Percentiles rank a stretch among this genome's conserved stretches.
These are phyloP conservation scores for Heliconius congener DNA, from an alignment of 1,140 invertebrate genomes.

Conservation along the genomic window DNA sequence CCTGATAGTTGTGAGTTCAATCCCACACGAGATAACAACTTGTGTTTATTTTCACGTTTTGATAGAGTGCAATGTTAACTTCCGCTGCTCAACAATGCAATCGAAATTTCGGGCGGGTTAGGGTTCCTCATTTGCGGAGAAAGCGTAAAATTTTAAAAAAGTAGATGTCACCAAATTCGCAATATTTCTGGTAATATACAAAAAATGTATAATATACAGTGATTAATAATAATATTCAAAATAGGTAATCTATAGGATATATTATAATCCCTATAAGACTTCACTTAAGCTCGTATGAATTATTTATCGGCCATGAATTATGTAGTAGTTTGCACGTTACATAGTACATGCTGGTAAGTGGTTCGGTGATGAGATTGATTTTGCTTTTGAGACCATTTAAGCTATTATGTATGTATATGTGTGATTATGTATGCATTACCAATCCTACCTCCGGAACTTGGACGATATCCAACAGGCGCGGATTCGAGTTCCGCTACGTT, in stretches of 20 bases:
- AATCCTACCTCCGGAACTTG: no score
- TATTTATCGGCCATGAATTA: slow-evolving; percentile 11
- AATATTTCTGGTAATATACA: neutral
- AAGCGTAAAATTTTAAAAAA: no score
- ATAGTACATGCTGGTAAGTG: slow-evolving; percentile 7
- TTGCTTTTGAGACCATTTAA: neutral
- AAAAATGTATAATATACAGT: neutral
- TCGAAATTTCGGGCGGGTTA: no score
- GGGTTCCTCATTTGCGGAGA: no score
- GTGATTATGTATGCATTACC: neutral
- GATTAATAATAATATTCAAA: slow-evolving; percentile 13
- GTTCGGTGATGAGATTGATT: slow-evolving; percentile 1
- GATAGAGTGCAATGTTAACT: no score
- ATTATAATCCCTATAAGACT: slow-evolving; percentile 13
- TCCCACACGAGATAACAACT: no score
- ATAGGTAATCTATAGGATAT: slow-evolving; percentile 3
- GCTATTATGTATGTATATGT: neutral
- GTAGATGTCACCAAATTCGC: no score
- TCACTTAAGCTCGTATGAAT: slow-evolving; percentile 8
- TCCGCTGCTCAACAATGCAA: no score
- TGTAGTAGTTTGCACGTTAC: slow-evolving; percentile 2
- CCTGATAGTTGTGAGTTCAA: no score
- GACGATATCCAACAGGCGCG: no score
- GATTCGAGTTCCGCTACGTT: no score
- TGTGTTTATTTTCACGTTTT: no score